A percentile compares a stretch with the other conserved stretches of the same genome.
phyloP scores from a whole-genome alignment of 2,113 vertebrate genomes.

The Shinisaurus crocodilurus region DNA sequence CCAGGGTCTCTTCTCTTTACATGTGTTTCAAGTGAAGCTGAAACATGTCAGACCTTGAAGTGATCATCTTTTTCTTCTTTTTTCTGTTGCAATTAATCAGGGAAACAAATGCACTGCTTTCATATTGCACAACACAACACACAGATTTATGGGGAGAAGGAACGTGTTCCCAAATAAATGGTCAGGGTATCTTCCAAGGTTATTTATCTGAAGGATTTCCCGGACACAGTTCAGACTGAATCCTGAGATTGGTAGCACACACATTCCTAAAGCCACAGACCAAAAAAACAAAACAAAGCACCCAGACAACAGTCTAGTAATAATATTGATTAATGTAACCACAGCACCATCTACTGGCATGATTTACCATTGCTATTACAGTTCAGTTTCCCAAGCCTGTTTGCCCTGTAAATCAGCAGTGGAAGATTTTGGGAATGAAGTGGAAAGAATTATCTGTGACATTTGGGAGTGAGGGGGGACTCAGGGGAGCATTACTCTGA shows the following conservation, averaged over 20 bases:
- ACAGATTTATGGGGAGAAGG: conserved; percentile 65
- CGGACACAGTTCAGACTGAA: conserved; percentile 68
- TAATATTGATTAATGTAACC: conserved; percentile 37
- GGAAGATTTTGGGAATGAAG: background rate
- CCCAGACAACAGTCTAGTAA: background rate
- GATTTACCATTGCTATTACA: background rate
- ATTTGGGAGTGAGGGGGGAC: too few species aligned
- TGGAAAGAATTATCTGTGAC: background rate
- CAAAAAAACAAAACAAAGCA: conserved; percentile 60
- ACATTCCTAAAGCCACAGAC: conserved; percentile 53
- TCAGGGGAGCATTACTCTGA: background rate
- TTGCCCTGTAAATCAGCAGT: background rate
- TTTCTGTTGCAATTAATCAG: conserved; percentile 74
- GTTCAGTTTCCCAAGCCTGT: background rate
- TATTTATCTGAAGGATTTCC: conserved; percentile 69
- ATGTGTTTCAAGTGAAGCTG: conserved; percentile 52
- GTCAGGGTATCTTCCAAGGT: conserved; percentile 62
- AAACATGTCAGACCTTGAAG: conserved; percentile 66
- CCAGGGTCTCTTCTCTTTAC: conserved; percentile 36
- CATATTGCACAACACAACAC: conserved; percentile 68
- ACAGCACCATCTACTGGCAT: conserved; percentile 69
- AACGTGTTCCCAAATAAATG: conserved; percentile 49
- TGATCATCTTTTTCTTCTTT: conserved; percentile 66
- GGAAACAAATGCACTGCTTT: conserved; percentile 63
- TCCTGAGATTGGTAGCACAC: conserved; percentile 64